Evolutionary conservation across 2,888 invertebrate species (phyloP).

Genomic region (Agrotis ipsilon): DNA sequence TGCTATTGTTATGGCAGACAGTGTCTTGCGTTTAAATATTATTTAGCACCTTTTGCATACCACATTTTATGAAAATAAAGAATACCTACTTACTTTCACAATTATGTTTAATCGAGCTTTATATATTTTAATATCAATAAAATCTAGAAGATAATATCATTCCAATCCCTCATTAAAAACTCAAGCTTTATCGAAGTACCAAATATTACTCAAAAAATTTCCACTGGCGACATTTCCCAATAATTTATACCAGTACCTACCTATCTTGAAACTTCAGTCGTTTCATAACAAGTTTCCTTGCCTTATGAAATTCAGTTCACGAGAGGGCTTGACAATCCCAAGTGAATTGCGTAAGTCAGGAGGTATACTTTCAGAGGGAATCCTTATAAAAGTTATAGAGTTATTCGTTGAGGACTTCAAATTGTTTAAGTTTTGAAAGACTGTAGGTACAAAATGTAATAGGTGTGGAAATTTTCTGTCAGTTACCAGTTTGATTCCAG

Average conservation of each 20-base stretch:
- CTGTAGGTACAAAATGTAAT: neutral
- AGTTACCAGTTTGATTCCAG: too few relatives aligned
- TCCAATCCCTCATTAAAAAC: constrained; percentile 2
- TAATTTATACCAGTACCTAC: constrained; percentile 39
- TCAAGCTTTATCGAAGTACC: neutral
- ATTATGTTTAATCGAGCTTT: too few relatives aligned
- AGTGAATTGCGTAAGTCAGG: constrained; percentile 36
- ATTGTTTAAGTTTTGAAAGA: constrained; percentile 39
- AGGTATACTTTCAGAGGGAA: constrained; percentile 33
- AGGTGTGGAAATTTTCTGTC: neutral
- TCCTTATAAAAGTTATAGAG: constrained; percentile 40
- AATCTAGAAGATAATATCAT: neutral
- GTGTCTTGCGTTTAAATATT: too few relatives aligned
- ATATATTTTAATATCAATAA: too few relatives aligned
- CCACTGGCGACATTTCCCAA: constrained; percentile 26
- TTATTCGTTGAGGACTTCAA: constrained; percentile 23
- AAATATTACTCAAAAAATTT: constrained; percentile 26
- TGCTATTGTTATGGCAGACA: too few relatives aligned
- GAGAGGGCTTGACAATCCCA: constrained; percentile 29
- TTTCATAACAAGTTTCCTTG: constrained; percentile 50
- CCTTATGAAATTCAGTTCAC: constrained; percentile 50
- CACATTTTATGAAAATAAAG: too few relatives aligned
- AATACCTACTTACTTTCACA: too few relatives aligned
- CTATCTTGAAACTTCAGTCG: constrained; percentile 40
- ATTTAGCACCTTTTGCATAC: too few relatives aligned